A percentile compares a stretch with the other conserved stretches of the same genome.
Evolutionary conservation across 2,113 vertebrate genomes (phyloP).

Genomic region (Phocoena phocoena): DNA sequence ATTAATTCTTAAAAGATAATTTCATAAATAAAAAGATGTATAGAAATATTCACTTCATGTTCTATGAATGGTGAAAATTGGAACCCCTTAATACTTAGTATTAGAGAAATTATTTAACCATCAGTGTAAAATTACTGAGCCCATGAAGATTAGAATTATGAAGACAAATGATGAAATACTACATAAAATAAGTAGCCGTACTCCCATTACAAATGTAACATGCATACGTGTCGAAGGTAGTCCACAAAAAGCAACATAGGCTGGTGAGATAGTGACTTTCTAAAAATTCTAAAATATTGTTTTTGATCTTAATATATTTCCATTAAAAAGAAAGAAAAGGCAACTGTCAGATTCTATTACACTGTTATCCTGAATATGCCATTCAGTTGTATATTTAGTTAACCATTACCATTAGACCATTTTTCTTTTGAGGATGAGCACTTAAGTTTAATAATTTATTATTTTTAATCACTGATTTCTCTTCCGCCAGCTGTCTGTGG

Average conservation of each 20-base stretch:
- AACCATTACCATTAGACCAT: neutral
- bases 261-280: neutral
- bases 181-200: neutral
- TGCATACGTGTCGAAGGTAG: neutral
- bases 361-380: neutral
- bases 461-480: conserved; percentile 8
- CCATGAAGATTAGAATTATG: neutral
- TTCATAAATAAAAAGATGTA: neutral
- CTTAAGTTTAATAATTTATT: conserved; percentile 1
- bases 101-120: neutral
- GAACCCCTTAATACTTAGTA: neutral
- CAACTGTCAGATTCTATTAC: neutral
- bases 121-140: neutral
- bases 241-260: neutral
- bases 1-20: neutral
- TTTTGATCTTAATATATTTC: conserved; percentile 1
- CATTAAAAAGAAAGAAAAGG: neutral
- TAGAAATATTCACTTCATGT: neutral
- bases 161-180: neutral
- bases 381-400: neutral
- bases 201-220: neutral
- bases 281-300: neutral
- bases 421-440: neutral
- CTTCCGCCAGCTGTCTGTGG: conserved; percentile 76
- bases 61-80: neutral